Evolutionary conservation across 2,888 invertebrate species (phyloP), one percentile per base, ranked within the genome.

Genomic region (Pachliopta kotzebuea): DNA sequence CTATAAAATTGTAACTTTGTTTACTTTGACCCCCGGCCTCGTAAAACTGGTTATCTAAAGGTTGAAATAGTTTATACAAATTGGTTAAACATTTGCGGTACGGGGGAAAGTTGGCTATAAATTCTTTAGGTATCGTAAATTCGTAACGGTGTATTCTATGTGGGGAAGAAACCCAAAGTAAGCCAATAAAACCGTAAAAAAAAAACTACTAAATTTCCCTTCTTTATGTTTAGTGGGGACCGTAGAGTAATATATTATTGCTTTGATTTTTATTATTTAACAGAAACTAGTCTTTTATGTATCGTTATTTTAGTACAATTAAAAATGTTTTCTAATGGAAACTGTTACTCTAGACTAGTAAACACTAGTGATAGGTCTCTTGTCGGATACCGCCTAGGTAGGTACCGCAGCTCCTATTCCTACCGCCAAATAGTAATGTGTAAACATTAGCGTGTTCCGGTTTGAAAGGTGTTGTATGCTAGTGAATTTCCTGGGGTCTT

Each of bases 31-130:
- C 52, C 52, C 45, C 29, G 20, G 37, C 21, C 57, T 63, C 62
- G 62, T 63, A 63, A 63, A 63, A 57, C 26, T 57, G 57, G 62
- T 63, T 63, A 58, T 53, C 62, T 57, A 57, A 57, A 62, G 57
- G 52, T 53, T 57, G 24, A 57, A 63, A 63, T 63, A 63, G 62
- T 63, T 42, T 53, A 57, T 63, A 24, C 62, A 57, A 63, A 58
- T 63, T 57, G 62, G 62, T 63, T 57, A 42, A 63, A 63, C 62
- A 57, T 63, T 63, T 63, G 62, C 57, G 62, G 62, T 42, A 29
- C 45, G 7, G 53, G n/a, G 57, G 29, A 45, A 63, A 45, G 57
- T 53, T 63, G 29, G 37, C 26, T 26, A 24, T 63, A 63, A 63
- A 63, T 57, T 63, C n/a, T 62, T 57, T 63, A 57, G 42, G 57